These are phyloP conservation scores for Tiphia femorata DNA, from an alignment of 2,888 invertebrate species.

Conservation along the genomic window DNA sequence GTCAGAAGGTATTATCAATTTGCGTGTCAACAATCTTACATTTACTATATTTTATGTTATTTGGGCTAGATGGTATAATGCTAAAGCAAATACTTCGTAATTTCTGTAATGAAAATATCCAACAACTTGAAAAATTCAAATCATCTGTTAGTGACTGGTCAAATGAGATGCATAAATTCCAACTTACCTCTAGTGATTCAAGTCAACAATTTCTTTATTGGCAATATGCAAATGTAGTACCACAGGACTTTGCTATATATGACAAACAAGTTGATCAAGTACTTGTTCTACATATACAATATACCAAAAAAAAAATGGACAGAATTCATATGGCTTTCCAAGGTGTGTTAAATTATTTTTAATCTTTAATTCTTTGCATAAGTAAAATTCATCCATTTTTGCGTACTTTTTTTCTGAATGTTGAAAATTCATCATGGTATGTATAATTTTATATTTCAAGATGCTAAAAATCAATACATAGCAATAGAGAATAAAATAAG, in stretches of 20 bases:
- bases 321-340: slow-evolving; percentile 38
- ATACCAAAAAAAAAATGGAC: slow-evolving; percentile 39
- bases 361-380: no score
- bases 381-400: no score
- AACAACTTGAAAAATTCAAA: slow-evolving; percentile 16
- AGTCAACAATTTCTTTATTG: slow-evolving; percentile 18
- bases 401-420: no score
- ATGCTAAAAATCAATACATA: slow-evolving; percentile 38
- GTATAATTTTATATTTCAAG: background rate
- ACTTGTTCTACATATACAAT: slow-evolving; percentile 36
- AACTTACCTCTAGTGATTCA: slow-evolving; percentile 21
- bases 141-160: slow-evolving; percentile 23
- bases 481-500: slow-evolving; percentile 38
- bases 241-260: no score
- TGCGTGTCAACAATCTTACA: background rate
- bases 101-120: slow-evolving; percentile 21
- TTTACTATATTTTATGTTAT: background rate
- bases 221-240: slow-evolving; percentile 20
- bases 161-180: slow-evolving; percentile 18
- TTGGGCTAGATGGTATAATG: slow-evolving; percentile 9
- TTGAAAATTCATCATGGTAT: no score
- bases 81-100: slow-evolving; percentile 21
- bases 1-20: slow-evolving; percentile 27
- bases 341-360: slow-evolving; percentile 35
- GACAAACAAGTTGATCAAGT: slow-evolving; percentile 42